phyloP scores from a whole-genome alignment of 2,888 invertebrate species.

The Emmelina monodactyla region DNA sequence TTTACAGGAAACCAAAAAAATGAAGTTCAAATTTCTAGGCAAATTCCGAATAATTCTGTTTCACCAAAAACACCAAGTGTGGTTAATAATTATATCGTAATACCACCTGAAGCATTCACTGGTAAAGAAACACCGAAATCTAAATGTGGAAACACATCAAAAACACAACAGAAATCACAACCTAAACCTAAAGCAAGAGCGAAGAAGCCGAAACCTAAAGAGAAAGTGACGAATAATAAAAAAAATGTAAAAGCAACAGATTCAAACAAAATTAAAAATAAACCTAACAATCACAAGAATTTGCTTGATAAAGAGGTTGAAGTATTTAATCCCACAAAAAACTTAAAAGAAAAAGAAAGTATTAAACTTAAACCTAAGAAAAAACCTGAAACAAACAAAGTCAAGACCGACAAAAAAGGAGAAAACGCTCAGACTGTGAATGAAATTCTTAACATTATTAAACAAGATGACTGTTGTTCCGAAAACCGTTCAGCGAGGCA shows the following conservation, averaged over 20 bases:
- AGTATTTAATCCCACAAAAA: no score
- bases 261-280: no score
- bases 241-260: background rate
- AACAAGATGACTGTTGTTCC: background rate
- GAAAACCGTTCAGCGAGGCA: background rate
- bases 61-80: background rate
- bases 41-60: background rate
- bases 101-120: slow-evolving; percentile 1
- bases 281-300: no score
- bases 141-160: no score
- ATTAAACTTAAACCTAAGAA: no score
- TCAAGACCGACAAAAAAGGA: no score
- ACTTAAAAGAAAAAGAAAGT: no score
- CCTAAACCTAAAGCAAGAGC: no score
- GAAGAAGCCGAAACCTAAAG: background rate
- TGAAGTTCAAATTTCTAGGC: background rate
- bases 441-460: background rate
- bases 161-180: no score
- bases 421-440: no score
- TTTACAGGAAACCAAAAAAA: no score
- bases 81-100: background rate
- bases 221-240: background rate
- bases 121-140: background rate
- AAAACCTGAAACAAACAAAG: background rate
- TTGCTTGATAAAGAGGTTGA: no score